A percentile compares a stretch with the other conserved stretches of the same genome.
Conservation (phyloP, 2,888 invertebrate genomes). For the Cephus rjabovi region DNA sequence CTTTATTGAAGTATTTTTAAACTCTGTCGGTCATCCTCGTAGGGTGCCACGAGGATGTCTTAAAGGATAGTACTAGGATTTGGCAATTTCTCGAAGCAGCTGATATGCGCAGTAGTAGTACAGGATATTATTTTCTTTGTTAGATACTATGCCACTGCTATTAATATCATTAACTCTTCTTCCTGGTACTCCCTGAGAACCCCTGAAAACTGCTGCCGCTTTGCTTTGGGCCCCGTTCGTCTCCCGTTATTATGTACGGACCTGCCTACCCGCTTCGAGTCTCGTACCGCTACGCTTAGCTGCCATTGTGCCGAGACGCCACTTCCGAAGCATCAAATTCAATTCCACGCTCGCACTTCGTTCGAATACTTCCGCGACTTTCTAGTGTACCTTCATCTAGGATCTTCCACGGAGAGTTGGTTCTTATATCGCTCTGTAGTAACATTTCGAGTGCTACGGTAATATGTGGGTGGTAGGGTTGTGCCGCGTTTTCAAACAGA, state of each 20-base stretch:
- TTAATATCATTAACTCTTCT: neutral
- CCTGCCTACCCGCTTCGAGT: conserved; percentile 26
- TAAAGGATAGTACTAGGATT: neutral
- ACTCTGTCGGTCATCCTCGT: neutral
- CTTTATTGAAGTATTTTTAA: neutral
- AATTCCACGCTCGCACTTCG: conserved; percentile 38
- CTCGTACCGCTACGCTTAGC: conserved; percentile 60
- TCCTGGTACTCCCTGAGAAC: conserved; percentile 15
- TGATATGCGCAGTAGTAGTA: conserved; percentile 56
- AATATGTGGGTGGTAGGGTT: conserved; percentile 9
- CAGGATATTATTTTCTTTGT: neutral
- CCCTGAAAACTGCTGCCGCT: neutral
- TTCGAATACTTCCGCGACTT: neutral
- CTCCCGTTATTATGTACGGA: conserved; percentile 6
- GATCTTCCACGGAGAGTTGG: neutral
- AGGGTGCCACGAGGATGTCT: neutral
- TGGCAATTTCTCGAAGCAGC: conserved; percentile 47
- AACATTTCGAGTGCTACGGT: neutral
- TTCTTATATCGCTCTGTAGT: neutral
- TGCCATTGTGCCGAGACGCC: conserved; percentile 63
- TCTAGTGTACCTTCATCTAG: neutral
- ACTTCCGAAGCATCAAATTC: conserved; percentile 62
- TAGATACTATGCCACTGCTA: neutral
- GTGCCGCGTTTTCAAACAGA: conserved; percentile 13
- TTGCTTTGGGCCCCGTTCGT: neutral